A percentile compares a stretch with the other conserved stretches of the same genome.
phyloP scores from a whole-genome alignment of 2,888 invertebrate species.

The Protonemura montana region DNA sequence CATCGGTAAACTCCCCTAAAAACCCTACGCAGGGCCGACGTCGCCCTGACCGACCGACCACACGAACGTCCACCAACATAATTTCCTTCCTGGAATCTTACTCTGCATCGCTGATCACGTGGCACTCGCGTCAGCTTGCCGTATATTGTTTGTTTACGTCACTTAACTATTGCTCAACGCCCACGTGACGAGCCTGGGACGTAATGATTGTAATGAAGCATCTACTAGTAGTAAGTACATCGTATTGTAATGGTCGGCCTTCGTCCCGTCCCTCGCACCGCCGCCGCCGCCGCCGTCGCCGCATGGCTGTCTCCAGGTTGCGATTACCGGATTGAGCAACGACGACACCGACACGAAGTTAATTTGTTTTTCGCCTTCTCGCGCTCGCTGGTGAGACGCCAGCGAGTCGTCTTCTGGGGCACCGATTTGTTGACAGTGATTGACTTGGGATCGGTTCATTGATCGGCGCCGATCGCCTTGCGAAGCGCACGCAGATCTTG shows the following conservation, averaged over 20 bases:
- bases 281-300: no score
- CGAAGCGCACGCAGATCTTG: neutral
- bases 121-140: no score
- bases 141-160: neutral
- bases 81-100: neutral
- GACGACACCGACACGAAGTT: neutral
- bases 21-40: neutral
- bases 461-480: neutral
- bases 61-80: neutral
- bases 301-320: neutral
- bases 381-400: neutral
- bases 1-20: no score
- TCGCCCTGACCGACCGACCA: neutral
- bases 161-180: neutral
- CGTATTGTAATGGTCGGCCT: neutral
- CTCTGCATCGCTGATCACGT: neutral
- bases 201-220: neutral
- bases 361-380: neutral
- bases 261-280: neutral
- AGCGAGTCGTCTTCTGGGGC: neutral
- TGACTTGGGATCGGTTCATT: neutral
- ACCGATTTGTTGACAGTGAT: conserved; percentile 2
- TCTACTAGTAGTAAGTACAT: neutral
- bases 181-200: neutral
- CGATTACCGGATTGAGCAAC: neutral